phyloP scores from a whole-genome alignment of 2,113 vertebrate species.

The Zosterops borbonicus region DNA sequence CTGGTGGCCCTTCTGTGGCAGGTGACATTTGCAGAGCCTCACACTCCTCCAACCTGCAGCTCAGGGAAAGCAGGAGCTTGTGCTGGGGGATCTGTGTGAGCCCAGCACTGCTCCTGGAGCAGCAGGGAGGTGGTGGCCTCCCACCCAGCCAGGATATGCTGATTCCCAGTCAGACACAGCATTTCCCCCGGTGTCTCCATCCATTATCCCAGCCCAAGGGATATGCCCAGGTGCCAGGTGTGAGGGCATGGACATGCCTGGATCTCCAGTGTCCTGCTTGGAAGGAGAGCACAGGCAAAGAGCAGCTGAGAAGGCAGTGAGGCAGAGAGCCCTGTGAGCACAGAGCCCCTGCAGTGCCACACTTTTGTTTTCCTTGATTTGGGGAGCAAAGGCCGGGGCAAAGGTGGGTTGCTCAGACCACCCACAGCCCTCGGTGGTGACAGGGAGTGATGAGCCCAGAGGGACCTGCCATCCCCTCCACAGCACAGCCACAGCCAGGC shows the following conservation, averaged over 20 bases:
- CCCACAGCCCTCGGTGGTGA: not conserved
- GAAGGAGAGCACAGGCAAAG: not conserved
- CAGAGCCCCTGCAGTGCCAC: not conserved
- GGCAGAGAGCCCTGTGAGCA: accelerated
- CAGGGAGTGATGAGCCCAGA: not conserved
- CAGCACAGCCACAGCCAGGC: not conserved
- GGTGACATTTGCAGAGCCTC: not conserved
- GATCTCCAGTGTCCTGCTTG: not conserved
- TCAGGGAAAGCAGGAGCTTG: not conserved
- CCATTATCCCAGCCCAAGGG: not conserved
- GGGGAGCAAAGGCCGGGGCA: not conserved
- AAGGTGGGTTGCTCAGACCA: not conserved
- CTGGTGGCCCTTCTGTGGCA: not conserved
- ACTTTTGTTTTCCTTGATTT: not conserved
- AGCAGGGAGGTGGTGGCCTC: not conserved
- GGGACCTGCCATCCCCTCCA: not conserved
- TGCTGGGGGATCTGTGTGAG: accelerated
- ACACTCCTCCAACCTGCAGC: accelerated
- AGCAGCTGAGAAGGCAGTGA: not conserved
- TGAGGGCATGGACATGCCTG: accelerated
- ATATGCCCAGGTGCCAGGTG: not conserved
- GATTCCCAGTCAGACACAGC: accelerated
- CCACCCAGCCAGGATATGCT: not conserved
- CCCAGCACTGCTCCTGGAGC: not conserved
- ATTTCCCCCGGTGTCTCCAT: accelerated